Conservation (phyloP, 2,113 vertebrate genomes). For the Martes martes region DNA sequence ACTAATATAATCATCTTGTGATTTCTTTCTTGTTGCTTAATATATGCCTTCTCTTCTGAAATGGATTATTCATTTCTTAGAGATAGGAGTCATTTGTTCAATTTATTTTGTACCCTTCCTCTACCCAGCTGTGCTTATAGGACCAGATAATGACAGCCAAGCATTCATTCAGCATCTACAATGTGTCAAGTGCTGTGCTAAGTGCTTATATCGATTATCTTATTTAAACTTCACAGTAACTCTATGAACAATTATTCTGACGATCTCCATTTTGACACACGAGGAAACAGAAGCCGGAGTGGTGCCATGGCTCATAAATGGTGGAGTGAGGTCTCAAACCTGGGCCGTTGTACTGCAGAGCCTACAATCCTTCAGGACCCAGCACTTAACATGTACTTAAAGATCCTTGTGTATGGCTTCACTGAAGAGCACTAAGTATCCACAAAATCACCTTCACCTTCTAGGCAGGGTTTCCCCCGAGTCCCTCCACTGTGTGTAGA, state of each 20-base stretch:
- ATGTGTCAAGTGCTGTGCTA: neutral
- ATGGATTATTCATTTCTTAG: slow-evolving; percentile 47
- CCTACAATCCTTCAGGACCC: neutral
- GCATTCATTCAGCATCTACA: neutral
- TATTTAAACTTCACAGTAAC: slow-evolving; percentile 43
- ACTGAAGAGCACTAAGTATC: neutral
- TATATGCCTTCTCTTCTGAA: slow-evolving; percentile 43
- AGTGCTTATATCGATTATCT: neutral
- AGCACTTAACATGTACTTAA: neutral
- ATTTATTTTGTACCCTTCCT: slow-evolving; percentile 37
- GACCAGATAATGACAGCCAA: slow-evolving; percentile 41
- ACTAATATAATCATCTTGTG: slow-evolving; percentile 53
- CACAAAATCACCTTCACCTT: neutral
- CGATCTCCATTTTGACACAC: neutral
- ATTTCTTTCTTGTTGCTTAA: slow-evolving; percentile 56
- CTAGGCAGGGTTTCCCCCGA: neutral
- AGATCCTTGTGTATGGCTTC: neutral
- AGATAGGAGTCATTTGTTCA: slow-evolving; percentile 27
- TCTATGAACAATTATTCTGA: slow-evolving; percentile 34
- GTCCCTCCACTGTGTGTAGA: neutral
- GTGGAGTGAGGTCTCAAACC: neutral
- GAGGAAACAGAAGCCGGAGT: neutral
- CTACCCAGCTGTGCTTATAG: slow-evolving; percentile 21
- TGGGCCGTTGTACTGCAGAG: neutral
- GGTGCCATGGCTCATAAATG: neutral